Percentiles rank a stretch among this genome's conserved stretches.
Conservation (phyloP, 2,888 invertebrate genomes). For the Sphaerophoria taeniata region DNA sequence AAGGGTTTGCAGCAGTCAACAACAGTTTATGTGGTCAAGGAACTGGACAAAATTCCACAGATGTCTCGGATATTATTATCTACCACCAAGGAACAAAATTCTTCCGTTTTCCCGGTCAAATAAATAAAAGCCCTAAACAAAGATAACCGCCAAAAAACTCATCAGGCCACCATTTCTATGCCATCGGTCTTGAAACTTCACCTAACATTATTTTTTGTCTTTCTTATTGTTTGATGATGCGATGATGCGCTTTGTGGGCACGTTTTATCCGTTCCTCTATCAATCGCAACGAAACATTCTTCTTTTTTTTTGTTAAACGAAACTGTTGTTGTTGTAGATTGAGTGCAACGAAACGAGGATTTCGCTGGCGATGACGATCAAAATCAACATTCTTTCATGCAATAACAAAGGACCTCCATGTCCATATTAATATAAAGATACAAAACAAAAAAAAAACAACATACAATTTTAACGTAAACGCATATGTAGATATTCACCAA, state of each 20-base stretch:
- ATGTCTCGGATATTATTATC: not conserved
- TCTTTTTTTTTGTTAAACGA: not conserved
- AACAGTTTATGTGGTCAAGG: constrained; percentile 4
- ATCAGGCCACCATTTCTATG: constrained; percentile 14
- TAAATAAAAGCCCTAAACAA: not conserved
- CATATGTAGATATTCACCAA: too few relatives aligned
- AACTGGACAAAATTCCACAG: not conserved
- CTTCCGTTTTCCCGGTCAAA: not conserved
- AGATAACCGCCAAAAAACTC: constrained; percentile 20
- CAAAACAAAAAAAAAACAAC: constrained; percentile 33
- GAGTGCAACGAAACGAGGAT: not conserved
- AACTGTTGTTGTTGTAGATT: constrained; percentile 8
- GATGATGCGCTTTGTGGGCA: constrained; percentile 47
- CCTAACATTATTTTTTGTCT: not conserved
- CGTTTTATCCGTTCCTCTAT: constrained; percentile 53
- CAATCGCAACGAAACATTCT: constrained; percentile 1
- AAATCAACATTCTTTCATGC: constrained; percentile 50
- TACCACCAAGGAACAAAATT: not conserved
- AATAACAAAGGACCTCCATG: constrained; percentile 70
- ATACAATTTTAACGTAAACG: too few relatives aligned
- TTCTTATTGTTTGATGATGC: constrained; percentile 24
- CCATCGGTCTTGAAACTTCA: not conserved
- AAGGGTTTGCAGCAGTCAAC: not conserved
- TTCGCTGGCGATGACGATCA: constrained; percentile 7
- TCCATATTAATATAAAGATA: constrained; percentile 49